Evolutionary conservation across 2,888 invertebrate genomes (phyloP).

Genomic region (Chrysina gloriosa): DNA sequence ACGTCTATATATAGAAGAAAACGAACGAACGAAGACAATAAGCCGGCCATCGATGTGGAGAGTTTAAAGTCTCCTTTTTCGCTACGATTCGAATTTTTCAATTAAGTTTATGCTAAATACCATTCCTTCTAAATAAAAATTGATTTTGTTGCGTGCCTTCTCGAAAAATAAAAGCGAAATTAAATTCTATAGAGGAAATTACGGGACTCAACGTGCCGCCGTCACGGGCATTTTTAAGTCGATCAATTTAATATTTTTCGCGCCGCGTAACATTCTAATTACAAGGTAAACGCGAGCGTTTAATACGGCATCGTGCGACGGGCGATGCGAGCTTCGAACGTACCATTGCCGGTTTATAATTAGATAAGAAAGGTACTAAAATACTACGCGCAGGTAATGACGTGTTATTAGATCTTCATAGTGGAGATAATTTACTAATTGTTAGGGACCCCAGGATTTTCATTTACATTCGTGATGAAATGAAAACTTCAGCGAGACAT

Average conservation of each 20-base stretch:
- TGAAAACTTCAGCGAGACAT: background rate
- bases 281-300: background rate
- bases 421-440: conserved; percentile 11
- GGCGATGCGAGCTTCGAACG: background rate
- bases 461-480: background rate
- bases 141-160: too few species aligned
- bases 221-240: background rate
- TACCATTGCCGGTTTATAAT: conserved; percentile 2
- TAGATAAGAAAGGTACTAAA: conserved; percentile 7
- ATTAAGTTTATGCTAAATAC: background rate
- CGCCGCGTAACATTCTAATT: background rate
- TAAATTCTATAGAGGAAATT: too few species aligned
- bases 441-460: conserved; percentile 7
- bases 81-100: background rate
- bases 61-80: background rate
- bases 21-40: background rate
- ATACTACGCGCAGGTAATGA: background rate
- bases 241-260: background rate
- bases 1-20: background rate
- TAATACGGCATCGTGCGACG: background rate
- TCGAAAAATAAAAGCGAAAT: too few species aligned
- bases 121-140: too few species aligned
- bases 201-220: background rate
- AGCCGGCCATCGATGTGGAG: background rate
- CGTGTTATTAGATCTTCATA: conserved; percentile 20